Percentiles rank a stretch among this genome's conserved stretches.
These are phyloP conservation scores for Aviceda subcristata DNA, from an alignment of 2,113 vertebrate genomes.

Conservation along the genomic window DNA sequence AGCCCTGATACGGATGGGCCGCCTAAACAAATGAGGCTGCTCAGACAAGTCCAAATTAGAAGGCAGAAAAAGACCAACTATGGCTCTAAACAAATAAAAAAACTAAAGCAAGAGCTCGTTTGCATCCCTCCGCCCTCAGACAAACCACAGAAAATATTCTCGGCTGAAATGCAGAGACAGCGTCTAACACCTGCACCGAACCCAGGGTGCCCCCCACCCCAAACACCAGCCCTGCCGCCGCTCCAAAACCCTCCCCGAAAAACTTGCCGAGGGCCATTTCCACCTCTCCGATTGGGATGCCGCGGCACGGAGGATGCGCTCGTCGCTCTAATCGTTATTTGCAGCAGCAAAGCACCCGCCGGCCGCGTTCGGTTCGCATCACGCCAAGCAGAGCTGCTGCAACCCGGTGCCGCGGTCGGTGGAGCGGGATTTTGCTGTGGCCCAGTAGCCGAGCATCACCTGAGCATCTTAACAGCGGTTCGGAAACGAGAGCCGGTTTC, in stretches of 20 bases:
- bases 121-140: conserved; percentile 31
- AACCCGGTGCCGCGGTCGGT: fast-evolving
- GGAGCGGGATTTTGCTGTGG: background rate
- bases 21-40: conserved; percentile 4
- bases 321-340: background rate
- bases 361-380: fast-evolving
- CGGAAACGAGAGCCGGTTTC: background rate
- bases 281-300: background rate
- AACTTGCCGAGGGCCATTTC: background rate
- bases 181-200: background rate
- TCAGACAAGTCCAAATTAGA: background rate
- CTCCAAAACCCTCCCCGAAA: background rate
- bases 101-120: conserved; percentile 17
- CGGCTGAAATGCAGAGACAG: background rate
- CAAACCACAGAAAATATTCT: conserved; percentile 50
- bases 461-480: fast-evolving
- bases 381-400: background rate
- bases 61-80: background rate
- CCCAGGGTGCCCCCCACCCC: background rate
- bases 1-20: background rate
- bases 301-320: fast-evolving
- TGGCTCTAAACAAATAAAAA: conserved; percentile 27
- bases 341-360: background rate
- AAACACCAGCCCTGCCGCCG: background rate
- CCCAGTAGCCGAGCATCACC: background rate